Base-by-base conservation (phyloP, 1,140 invertebrate genomes). In the Tetramorium simillimum region DNA sequence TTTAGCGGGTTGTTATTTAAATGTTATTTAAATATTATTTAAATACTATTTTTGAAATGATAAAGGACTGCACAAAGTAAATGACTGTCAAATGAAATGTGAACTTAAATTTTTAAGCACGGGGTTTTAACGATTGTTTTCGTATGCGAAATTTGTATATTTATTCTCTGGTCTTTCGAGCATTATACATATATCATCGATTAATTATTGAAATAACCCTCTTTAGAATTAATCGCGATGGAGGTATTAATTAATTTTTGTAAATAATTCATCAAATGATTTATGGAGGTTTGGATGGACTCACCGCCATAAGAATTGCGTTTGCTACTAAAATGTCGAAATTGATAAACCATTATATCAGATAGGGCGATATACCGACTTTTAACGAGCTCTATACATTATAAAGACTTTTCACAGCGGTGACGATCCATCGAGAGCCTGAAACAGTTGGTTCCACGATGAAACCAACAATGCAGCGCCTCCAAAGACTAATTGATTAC, bases 401-500 rank as follows among this genome's bases (percentile, higher is more conserved):
- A 33, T 18, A 60, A 24, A 51, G 18, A 53, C n/a, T 24, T 21
- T 18, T 51, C 33, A 33, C 24, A 18, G 63, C 40, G 40, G 82
- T 58, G 86, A 86, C 80, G 86, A 60, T 93, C 91, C 89, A 91
- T 91, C 90, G 93, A 91, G 93, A 95, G 94, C 94, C 93, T 95
- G 93, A 94, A 93, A 93, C 92, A 90, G 93, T 95, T 93, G 92
- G 89, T 94, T 95, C 93, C 87, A 81, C 18, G 85, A 85, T 56
- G 91, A 90, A 94, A 75, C 21, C 94, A 93, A 95, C 93, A 86
- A 95, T 95, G 92, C 94, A 95, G 94, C 95, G 91, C 94, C 94
- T 95, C 95, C 94, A 95, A 95, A 95, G 94, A 95, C 84, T 94
- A 92, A 94, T 87, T 92, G 77, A 91, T 78, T 86, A 72, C 18